phyloP scores from a whole-genome alignment of 2,797 vertebrate genomes.

The Cephalopachus bancanus region DNA sequence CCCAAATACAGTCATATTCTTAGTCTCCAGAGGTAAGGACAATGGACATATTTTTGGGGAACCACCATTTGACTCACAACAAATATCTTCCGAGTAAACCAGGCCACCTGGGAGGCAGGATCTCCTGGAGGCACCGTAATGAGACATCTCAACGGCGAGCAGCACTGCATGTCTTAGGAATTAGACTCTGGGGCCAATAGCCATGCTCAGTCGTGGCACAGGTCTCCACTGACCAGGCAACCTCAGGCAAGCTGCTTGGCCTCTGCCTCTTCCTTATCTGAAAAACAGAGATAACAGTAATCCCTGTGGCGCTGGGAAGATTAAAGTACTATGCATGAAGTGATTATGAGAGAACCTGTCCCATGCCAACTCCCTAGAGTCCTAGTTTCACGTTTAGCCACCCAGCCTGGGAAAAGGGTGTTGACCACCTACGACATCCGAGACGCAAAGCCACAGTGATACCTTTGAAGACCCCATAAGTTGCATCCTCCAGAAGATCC shows the following conservation, averaged over 20 bases:
- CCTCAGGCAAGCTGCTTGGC: too few species aligned
- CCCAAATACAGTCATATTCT: neutral
- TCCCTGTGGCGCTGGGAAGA: neutral
- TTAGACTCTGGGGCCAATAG: neutral
- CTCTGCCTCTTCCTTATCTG: neutral
- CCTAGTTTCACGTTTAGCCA: too few species aligned
- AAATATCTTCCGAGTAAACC: neutral
- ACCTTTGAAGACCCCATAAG: neutral
- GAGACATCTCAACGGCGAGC: rapidly evolving
- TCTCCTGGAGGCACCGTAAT: too few species aligned
- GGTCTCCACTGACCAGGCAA: neutral
- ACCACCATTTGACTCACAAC: neutral
- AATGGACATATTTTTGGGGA: neutral
- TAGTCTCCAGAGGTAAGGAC: neutral
- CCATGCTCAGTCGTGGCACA: neutral
- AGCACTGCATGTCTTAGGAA: neutral
- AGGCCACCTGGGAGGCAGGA: neutral
- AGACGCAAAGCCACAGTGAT: neutral
- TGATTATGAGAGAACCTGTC: neutral
- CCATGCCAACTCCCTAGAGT: too few species aligned
- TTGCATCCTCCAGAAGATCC: neutral
- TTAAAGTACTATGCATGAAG: too few species aligned
- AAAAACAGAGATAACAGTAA: neutral
- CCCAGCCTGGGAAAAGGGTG: neutral
- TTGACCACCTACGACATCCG: neutral